Evolutionary conservation across 1,140 invertebrate species (phyloP).

Genomic region (Choristoneura fumiferana): DNA sequence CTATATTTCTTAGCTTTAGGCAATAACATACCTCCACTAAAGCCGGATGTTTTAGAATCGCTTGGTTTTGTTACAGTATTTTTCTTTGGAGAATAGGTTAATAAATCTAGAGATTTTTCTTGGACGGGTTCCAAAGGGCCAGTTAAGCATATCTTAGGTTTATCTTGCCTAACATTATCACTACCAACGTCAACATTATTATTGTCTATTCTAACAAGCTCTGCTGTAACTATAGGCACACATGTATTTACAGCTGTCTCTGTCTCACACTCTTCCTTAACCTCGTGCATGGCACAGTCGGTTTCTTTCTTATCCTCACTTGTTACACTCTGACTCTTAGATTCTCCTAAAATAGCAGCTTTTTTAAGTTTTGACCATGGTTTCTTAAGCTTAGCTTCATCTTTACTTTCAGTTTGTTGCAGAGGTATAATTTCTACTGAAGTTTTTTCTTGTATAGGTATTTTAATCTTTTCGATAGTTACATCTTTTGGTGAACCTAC

Average conservation of each 20-base stretch:
- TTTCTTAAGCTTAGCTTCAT: slow-evolving; percentile 61
- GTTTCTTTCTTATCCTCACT: slow-evolving; percentile 53
- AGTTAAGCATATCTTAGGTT: slow-evolving; percentile 55
- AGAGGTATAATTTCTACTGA: slow-evolving; percentile 43
- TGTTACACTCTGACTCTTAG: slow-evolving; percentile 61
- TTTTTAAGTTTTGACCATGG: slow-evolving; percentile 80
- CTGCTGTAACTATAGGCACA: slow-evolving; percentile 59
- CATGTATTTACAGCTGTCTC: slow-evolving; percentile 53
- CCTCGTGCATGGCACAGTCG: slow-evolving; percentile 36
- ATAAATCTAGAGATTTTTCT: slow-evolving; percentile 63
- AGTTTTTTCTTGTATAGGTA: slow-evolving; percentile 43
- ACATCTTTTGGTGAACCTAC: slow-evolving; percentile 25
- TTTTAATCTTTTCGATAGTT: slow-evolving; percentile 53
- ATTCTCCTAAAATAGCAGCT: slow-evolving; percentile 75
- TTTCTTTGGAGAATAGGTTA: slow-evolving; percentile 60
- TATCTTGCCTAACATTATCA: slow-evolving; percentile 55
- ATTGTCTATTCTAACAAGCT: slow-evolving; percentile 71
- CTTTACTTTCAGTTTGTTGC: slow-evolving; percentile 50
- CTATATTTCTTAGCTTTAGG: slow-evolving; percentile 83
- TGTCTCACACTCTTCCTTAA: slow-evolving; percentile 32
- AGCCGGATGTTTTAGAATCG: slow-evolving; percentile 43
- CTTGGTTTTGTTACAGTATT: slow-evolving; percentile 39
- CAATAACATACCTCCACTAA: slow-evolving; percentile 56
- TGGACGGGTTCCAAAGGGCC: slow-evolving; percentile 60
- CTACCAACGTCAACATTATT: slow-evolving; percentile 57